Conservation (phyloP, 2,888 invertebrate genomes). For the Lithophane socia region DNA sequence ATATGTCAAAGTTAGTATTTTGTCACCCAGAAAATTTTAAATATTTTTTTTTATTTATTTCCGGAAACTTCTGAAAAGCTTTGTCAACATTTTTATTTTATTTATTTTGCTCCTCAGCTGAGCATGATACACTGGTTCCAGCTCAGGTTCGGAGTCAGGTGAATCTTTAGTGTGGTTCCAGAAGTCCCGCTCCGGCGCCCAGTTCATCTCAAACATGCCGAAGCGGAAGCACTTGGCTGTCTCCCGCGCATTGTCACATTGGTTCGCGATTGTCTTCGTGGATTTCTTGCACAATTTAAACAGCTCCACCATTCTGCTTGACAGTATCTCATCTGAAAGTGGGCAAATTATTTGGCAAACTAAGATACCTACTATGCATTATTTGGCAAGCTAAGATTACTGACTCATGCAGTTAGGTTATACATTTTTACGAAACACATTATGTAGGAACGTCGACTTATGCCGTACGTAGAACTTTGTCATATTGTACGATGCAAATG, state of each 20-base stretch:
- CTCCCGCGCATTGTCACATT: slow-evolving; percentile 53
- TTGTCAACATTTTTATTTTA: slow-evolving; percentile 1
- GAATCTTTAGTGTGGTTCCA: slow-evolving; percentile 1
- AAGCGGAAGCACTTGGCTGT: slow-evolving; percentile 71
- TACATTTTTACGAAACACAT: background rate
- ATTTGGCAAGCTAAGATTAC: background rate
- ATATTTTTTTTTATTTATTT: slow-evolving; percentile 8
- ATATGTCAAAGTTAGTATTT: background rate
- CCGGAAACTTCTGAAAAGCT: slow-evolving; percentile 22
- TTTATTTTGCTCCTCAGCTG: background rate
- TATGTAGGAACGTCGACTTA: background rate
- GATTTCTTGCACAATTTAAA: slow-evolving; percentile 46
- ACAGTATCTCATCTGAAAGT: slow-evolving; percentile 68
- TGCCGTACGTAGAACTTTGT: background rate
- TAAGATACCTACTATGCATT: background rate
- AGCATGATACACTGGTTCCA: too few relatives aligned
- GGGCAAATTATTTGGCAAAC: slow-evolving; percentile 25
- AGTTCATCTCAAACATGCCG: slow-evolving; percentile 51
- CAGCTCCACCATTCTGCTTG: slow-evolving; percentile 55
- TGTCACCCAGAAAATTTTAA: background rate
- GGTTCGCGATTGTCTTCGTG: background rate
- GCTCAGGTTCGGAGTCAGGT: background rate
- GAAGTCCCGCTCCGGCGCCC: slow-evolving; percentile 49
- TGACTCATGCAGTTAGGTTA: background rate
- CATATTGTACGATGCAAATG: background rate